Percentiles rank a stretch among this genome's conserved stretches.
Evolutionary conservation across 2,113 vertebrate species (phyloP).

Genomic region (Agapornis roseicollis): DNA sequence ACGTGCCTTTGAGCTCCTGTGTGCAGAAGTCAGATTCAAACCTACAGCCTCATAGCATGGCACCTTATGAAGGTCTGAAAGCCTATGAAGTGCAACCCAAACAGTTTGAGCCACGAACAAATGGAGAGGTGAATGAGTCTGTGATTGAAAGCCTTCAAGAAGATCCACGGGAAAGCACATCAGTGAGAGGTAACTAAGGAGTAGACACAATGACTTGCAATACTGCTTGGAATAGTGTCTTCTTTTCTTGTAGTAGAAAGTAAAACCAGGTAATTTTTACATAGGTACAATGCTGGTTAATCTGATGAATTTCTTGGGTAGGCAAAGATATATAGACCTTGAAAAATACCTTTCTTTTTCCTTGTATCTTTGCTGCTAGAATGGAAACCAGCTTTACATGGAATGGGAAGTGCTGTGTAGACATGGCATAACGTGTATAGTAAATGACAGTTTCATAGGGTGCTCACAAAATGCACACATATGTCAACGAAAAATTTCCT

Average conservation of each 20-base stretch:
- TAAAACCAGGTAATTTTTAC: neutral
- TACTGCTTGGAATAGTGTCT: neutral
- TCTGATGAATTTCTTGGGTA: neutral
- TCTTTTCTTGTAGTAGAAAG: constrained; percentile 16
- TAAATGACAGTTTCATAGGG: neutral
- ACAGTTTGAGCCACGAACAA: constrained; percentile 27
- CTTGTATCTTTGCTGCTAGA: neutral
- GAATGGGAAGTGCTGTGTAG: neutral
- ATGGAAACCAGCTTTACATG: neutral
- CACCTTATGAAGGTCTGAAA: constrained; percentile 68
- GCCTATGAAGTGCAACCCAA: constrained; percentile 59
- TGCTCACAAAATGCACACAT: neutral
- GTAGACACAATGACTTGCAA: neutral
- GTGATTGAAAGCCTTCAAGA: neutral
- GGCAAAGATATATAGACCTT: neutral
- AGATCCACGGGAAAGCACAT: neutral
- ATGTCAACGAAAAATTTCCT: neutral
- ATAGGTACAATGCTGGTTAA: neutral
- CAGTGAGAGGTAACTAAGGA: constrained; percentile 58
- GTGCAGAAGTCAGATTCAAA: constrained; percentile 6
- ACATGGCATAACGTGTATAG: neutral
- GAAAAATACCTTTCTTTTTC: neutral
- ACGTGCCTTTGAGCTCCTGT: neutral
- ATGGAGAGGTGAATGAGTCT: constrained; percentile 58
- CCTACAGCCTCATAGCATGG: constrained; percentile 9